A percentile compares a stretch with the other conserved stretches of the same genome.
Evolutionary conservation across 1,140 invertebrate genomes (phyloP).

Genomic region (Scaptodrosophila lebanonensis): DNA sequence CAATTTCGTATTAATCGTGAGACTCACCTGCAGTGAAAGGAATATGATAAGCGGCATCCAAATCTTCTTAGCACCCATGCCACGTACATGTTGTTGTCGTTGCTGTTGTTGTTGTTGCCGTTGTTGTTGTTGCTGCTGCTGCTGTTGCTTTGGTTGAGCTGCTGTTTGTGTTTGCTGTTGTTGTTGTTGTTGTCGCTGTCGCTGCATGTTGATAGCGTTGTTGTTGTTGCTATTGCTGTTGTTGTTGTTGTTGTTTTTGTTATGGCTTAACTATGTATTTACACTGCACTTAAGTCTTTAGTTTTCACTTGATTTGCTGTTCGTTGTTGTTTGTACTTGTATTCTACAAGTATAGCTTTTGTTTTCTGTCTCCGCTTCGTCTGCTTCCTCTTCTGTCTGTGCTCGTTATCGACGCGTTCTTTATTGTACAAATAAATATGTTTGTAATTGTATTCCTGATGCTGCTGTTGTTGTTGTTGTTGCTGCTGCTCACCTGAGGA

Average conservation of each 20-base stretch:
- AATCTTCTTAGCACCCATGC: constrained; percentile 66
- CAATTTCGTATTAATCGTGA: neutral
- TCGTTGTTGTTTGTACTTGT: no score
- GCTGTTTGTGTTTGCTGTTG: constrained; percentile 18
- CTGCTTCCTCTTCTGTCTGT: no score
- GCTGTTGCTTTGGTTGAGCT: constrained; percentile 14
- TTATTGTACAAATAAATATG: no score
- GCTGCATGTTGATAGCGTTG: constrained; percentile 14
- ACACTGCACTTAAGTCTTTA: no score
- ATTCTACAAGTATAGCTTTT: no score
- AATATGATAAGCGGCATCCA: constrained; percentile 71
- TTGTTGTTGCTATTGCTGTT: constrained; percentile 12
- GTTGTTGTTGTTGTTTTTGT: constrained; percentile 17
- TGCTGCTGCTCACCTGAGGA: no score
- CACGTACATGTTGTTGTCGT: constrained; percentile 42
- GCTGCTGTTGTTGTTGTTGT: no score
- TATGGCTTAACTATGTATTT: no score
- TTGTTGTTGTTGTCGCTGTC: constrained; percentile 18
- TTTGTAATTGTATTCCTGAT: no score
- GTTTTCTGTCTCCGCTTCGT: no score
- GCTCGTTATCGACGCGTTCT: no score
- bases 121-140: constrained; percentile 12
- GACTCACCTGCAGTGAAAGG: constrained; percentile 76
- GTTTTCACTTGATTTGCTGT: no score
- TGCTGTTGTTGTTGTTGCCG: constrained; percentile 33